Evolutionary conservation across 1,140 invertebrate genomes (phyloP), one percentile per base, ranked within the genome.

Genomic region (Saxidomus purpurata): DNA sequence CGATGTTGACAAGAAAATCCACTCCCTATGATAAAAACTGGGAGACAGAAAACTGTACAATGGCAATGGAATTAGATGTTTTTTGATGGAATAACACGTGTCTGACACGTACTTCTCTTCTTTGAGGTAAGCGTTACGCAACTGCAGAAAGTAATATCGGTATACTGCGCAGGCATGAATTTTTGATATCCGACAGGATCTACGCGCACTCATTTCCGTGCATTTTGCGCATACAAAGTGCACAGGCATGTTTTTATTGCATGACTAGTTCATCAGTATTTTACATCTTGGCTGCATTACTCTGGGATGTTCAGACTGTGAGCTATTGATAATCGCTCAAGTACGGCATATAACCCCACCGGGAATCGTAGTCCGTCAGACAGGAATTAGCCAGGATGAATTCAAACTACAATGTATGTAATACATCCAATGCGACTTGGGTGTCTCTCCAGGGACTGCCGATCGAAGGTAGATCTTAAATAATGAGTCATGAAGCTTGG

Each of bases 341-440:
- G 59, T 63, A 63, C 59, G 59, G 59, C 59, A 63, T 63, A 63
- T 63, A 28, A 8, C 52, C 59, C 59, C 59, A 1, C 15, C 25
- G n/a, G 59, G 59, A 28, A 63, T 63, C 25, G n/a, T 63, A 63
- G 59, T 28, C 59, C 59, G 59, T 63, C 59, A 63, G 22, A 28
- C 59, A 63, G 59, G 59, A 63, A 63, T 63, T 63, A 63, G 59
- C 59, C 25, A n/a, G 59, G 25, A 63, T 63, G 59, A 63, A 63
- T 63, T 63, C 59, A 63, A 63, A 63, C 59, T 63, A 28, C 59
- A 11, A 28, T 63, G 0, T 28, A 63, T 63, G 59, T 63, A 63
- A 63, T 63, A n/a, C 59, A 63, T 63, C 59, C n/a, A 25, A 63
- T n/a, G 22, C n/a, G 59, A 63, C 59, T 28, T 63, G 25, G 28